A percentile compares a stretch with the other conserved stretches of the same genome.
phyloP scores from a whole-genome alignment of 92 coral and sea anemone genomes.

The Chrysogorgia sp. region DNA sequence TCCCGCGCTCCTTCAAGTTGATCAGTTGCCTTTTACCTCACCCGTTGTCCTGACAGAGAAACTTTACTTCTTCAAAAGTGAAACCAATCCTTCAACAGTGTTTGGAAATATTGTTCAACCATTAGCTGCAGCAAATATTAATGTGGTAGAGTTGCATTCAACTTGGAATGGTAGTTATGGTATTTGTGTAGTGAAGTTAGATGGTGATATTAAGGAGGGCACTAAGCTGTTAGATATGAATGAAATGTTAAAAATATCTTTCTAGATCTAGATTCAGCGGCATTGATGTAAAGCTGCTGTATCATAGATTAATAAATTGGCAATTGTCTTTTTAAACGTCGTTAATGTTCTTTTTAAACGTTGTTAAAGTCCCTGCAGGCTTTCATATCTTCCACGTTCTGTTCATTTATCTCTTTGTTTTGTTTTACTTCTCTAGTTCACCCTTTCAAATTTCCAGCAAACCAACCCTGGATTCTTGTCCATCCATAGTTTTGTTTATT shows the following conservation, averaged over 20 bases:
- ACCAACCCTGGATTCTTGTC: no score
- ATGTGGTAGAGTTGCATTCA: constrained; percentile 33
- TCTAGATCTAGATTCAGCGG: not conserved
- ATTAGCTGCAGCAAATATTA: constrained; percentile 33
- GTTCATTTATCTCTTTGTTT: no score
- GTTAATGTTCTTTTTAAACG: no score
- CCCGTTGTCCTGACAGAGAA: constrained; percentile 71
- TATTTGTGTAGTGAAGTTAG: constrained; percentile 19
- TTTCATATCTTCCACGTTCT: no score
- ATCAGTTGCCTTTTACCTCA: constrained; percentile 64
- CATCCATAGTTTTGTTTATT: no score
- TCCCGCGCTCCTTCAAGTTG: constrained; percentile 75
- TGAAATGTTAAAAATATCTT: not conserved
- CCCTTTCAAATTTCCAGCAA: no score
- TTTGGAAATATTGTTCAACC: constrained; percentile 55
- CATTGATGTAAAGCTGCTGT: not conserved
- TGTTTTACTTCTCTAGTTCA: no score
- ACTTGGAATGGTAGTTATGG: constrained; percentile 37
- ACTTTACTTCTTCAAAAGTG: constrained; percentile 47
- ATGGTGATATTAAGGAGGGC: constrained; percentile 11
- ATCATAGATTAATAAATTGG: not conserved
- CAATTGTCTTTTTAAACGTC: not conserved
- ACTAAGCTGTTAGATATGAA: constrained; percentile 4
- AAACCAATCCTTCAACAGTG: constrained; percentile 36
- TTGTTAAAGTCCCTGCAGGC: no score